Percentiles rank a stretch among this genome's conserved stretches.
Conservation (phyloP, 2,113 vertebrate species). For the Poecile atricapillus region DNA sequence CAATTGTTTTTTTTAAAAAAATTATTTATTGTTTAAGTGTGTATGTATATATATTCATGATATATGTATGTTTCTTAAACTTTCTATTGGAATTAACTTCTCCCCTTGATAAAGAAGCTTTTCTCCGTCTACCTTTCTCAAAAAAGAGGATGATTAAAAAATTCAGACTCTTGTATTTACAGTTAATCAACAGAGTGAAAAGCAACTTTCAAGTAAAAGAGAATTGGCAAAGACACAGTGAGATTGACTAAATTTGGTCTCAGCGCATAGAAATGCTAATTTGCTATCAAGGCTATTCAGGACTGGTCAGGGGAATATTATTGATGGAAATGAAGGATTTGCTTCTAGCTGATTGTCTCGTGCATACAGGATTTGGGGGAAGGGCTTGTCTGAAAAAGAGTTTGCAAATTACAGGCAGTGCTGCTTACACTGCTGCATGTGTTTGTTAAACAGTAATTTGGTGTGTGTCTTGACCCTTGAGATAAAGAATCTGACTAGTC, state of each 20-base stretch:
- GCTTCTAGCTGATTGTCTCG: constrained; percentile 18
- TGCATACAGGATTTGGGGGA: constrained; percentile 39
- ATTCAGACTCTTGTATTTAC: neutral
- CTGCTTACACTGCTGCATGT: neutral
- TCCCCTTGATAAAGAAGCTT: neutral
- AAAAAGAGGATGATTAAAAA: neutral
- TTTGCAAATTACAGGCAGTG: neutral
- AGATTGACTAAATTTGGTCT: constrained; percentile 16
- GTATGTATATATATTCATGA: neutral
- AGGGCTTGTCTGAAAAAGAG: constrained; percentile 20
- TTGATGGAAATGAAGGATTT: constrained; percentile 56
- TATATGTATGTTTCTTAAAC: neutral
- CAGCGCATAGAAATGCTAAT: constrained; percentile 28
- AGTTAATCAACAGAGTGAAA: neutral
- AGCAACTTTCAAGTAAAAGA: neutral
- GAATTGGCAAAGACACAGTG: neutral
- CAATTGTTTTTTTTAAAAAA: neutral
- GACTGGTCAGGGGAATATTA: constrained; percentile 57
- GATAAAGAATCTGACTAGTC: neutral
- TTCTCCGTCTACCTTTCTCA: neutral
- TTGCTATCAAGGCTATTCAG: constrained; percentile 47
- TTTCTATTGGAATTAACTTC: neutral
- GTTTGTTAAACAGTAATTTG: neutral
- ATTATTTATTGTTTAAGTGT: neutral
- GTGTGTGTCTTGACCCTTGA: neutral